Base-by-base conservation (phyloP, 2,113 vertebrate species). In the Petaurus breviceps region DNA sequence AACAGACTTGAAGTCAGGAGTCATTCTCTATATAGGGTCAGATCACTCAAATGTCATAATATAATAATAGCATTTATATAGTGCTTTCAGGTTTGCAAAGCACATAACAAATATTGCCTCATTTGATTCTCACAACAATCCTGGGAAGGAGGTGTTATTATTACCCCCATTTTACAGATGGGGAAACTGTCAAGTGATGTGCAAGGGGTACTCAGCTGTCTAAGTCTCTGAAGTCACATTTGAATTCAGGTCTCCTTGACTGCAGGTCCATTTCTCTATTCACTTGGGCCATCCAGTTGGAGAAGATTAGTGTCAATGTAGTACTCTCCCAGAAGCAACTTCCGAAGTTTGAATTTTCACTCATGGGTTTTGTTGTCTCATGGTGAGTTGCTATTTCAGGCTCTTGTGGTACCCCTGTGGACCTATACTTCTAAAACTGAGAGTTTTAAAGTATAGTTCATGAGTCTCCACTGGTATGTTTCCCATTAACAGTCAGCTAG, bases 1-100 rank as follows among this genome's bases (percentile, higher is more conserved):
- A 96, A 97, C 90, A 92, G 91, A 96, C 94, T 95, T 93, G 92
- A 91, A 94, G 51, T 53, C 28, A 31, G 0, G 93, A 92, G 55
- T 93, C 0, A 2, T 90, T 55, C 91, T 51, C 26, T 61, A 31
- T 31, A 61, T 22, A 47, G 46, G 47, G 68, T 89, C 51, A 68
- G 53, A 37, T 25, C 47, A 95, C 92, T 91, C 92, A 94, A 93
- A 92, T 24, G 24, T 89, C 90, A 51, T 16, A 93, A 47, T 31
- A 11, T 61, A 61, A 31, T 61, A 61, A 61, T 31, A 61, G 25
- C 1, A 14, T 61, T 61, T 61, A 61, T 31, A 31, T 61, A 61
- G 28, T 61, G 28, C 26, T 61, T 28, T 61, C 26, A 31, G 3
- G 57, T 61, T 61, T 57, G 50, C 52, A 26, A 7, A 26, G 0